Base-by-base conservation (phyloP, 2,888 invertebrate genomes). In the Chaitophorus viminalis region DNA sequence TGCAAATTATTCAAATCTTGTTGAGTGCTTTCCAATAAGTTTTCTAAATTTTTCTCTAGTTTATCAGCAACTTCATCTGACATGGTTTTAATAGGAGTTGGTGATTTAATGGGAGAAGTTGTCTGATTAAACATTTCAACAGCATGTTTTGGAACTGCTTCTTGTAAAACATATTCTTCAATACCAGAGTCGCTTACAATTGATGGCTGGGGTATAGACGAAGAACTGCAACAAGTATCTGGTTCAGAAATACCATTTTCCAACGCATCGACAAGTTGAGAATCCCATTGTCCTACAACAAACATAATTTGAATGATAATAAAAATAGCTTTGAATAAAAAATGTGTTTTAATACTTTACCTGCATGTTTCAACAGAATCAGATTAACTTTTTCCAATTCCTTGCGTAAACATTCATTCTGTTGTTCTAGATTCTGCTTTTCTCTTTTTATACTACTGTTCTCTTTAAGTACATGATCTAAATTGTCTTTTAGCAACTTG, bases 351-450 rank as follows among this genome's bases (percentile, higher is more conserved):
- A 17, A 78, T 36, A 82, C 46, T 81, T 74, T 88, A 90, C 89
- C 90, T 1, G 94, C 94, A 91, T 95, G 94, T 91, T 94, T 94
- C 90, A 95, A 91, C 89, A 95, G 91, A 75, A 94, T 91, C 89
- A 94, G 92, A 90, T 95, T 94, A 75, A 96, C 94, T 90, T 95
- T 95, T 91, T 96, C 96, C 92, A 96, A 95, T 92, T 96, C 96
- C 90, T 94, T 94, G 90, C 95, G 95, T 25, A 96, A 91, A 90
- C 95, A 95, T 29, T 94, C 94, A 89, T 96, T 94, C 91, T 96
- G 95, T 85, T 94, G 92, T 91, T 95, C 95, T 29, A 96, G 91
- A 90, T 96, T 96, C 76, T 90, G 94, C 91, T 95, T 96, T 90
- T 97, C 96, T 0, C 95, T 93, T 92, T 95, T 96, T 85, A 94